Conservation (phyloP, 2,797 vertebrate genomes). For the Neostethus bicornis region DNA sequence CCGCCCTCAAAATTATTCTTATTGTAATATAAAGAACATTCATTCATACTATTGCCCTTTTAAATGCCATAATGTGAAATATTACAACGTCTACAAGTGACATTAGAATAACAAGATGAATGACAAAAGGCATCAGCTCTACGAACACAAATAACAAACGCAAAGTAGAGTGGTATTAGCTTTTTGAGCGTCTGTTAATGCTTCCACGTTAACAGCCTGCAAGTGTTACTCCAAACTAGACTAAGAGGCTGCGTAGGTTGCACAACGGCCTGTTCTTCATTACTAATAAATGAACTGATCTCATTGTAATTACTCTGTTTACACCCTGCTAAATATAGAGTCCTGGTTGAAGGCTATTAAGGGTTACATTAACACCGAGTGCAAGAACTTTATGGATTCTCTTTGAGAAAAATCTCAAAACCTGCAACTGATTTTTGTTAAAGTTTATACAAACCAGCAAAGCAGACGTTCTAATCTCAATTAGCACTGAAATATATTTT, state of each 20-base stretch:
- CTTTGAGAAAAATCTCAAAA: too few species aligned
- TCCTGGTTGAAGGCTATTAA: background rate
- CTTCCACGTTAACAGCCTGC: constrained; percentile 19
- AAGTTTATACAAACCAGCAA: constrained; percentile 31
- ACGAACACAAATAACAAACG: constrained; percentile 7
- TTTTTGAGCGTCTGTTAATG: constrained; percentile 23
- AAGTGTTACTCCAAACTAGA: constrained; percentile 28
- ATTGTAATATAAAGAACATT: too few species aligned
- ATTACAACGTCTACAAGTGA: background rate
- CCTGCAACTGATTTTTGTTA: constrained; percentile 1
- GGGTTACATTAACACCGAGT: background rate
- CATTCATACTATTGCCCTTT: too few species aligned
- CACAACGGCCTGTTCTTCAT: constrained; percentile 11
- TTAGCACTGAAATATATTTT: too few species aligned
- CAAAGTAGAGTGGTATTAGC: constrained; percentile 29
- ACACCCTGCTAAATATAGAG: constrained; percentile 5
- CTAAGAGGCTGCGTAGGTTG: constrained; percentile 17
- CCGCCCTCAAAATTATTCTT: too few species aligned
- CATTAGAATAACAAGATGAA: background rate
- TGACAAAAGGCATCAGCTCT: constrained; percentile 2
- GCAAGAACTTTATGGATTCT: too few species aligned
- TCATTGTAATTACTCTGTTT: constrained; percentile 19
- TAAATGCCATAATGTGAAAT: too few species aligned
- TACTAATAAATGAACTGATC: constrained; percentile 15
- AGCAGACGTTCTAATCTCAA: constrained; percentile 11